Evolutionary conservation across 1,140 invertebrate genomes (phyloP).

Genomic region (Anastatus disparis): DNA sequence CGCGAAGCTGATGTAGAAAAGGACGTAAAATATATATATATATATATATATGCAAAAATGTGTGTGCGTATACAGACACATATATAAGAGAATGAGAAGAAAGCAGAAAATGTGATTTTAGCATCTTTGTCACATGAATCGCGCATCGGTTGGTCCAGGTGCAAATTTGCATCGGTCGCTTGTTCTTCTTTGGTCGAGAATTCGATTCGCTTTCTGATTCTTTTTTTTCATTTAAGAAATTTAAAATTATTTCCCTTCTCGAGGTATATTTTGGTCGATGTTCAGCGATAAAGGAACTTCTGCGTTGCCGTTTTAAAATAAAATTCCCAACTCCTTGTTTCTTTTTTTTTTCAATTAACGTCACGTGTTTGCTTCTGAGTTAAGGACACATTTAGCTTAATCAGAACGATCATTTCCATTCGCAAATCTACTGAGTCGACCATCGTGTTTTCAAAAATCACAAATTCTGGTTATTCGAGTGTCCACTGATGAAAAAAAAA

Average conservation of each 20-base stretch:
- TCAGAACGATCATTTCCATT: constrained; percentile 35
- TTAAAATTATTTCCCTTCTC: not conserved
- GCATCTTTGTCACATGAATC: not conserved
- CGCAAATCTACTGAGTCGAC: constrained; percentile 14
- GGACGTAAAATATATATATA: too few relatives aligned
- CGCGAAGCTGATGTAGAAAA: too few relatives aligned
- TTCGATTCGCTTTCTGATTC: too few relatives aligned
- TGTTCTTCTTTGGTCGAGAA: not conserved
- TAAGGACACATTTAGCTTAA: not conserved
- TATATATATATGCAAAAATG: too few relatives aligned
- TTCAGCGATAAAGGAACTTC: not conserved
- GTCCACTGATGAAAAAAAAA: not conserved
- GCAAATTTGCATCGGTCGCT: not conserved
- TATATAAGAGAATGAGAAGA: constrained; percentile 13
- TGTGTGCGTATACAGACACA: too few relatives aligned
- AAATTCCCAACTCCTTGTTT: not conserved
- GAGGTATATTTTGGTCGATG: too few relatives aligned
- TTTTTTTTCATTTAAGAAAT: too few relatives aligned
- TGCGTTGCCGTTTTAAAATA: not conserved
- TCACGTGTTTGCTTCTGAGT: constrained; percentile 24
- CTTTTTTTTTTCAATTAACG: not conserved
- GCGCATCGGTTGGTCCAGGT: not conserved
- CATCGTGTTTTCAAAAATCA: too few relatives aligned
- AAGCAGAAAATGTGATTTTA: constrained; percentile 1
- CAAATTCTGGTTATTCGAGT: too few relatives aligned